Base-by-base conservation (phyloP, 2,888 invertebrate species). In the Drosophila limbata region DNA sequence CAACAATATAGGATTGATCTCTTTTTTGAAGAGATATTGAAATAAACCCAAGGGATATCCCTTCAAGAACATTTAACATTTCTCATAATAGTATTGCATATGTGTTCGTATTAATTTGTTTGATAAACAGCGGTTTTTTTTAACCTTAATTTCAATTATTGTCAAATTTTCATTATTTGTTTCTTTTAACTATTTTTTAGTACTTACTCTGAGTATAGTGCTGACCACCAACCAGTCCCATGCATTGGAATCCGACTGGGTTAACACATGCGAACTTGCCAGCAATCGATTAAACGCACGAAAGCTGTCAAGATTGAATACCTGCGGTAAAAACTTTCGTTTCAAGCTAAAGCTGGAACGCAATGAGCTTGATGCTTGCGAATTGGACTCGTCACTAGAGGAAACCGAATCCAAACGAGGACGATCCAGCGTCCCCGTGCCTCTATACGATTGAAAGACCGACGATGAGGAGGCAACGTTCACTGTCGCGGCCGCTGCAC, bases 181-280 rank as follows among this genome's bases (percentile, higher is more conserved):
- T 37, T n/a, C 2, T 19, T 5, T 21, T 11, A 6, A 5, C 6
- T 42, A 6, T 39, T n/a, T 15, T 8, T n/a, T 9, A n/a, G 9
- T 35, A 76, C 84, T 87, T 93, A 96, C 96, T 94, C 96, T 96
- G 31, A 98, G 93, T 86, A 97, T 94, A 44, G 96, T 95, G 71
- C 96, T 94, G 71, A 98, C 96, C n/a, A 97, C 94, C 84, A 96
- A 96, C 98, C 98, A 98, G 91, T 98, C 96, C 98, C 98, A 98
- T 0, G 95, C 94, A 66, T 95, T 95, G 4, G 96, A 96, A 87
- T 97, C 97, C 81, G 96, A 96, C 66, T 95, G 95, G 62, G 94
- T 94, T 83, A 97, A 93, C 4, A 98, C 98, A 75, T 96, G 95
- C 2, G 97, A 96, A 79, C 97, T 96, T 85, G 95, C 95, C 17